Base-by-base conservation (phyloP, 2,113 vertebrate genomes). In the Globicephala melas region DNA sequence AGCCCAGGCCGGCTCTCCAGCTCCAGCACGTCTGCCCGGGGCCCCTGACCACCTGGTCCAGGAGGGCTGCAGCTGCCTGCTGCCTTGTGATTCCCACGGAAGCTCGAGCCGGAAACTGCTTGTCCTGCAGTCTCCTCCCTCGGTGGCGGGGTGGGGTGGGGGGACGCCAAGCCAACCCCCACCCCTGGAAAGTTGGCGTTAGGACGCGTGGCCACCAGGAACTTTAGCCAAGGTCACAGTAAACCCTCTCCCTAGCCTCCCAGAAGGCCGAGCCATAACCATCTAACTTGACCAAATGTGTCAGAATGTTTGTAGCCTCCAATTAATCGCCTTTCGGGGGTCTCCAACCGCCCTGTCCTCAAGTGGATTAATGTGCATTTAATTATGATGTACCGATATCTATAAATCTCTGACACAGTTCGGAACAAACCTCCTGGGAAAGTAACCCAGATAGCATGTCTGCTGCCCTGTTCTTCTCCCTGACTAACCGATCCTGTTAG, bases 11-110 rank as follows among this genome's bases (percentile, higher is more conserved):
- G 3, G 0, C 13, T 25, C 17, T 55, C 21, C 11, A 10, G 23
- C 62, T 21, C 21, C 9, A 2, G 13, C 1, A 0, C 1, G 1
- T 18, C 25, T 8, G 8, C 20, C 65, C 0, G 12, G 6, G 7
- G n/a, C 47, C 38, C 20, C 71, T 0, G 7, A 10, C 13, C 13
- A 13, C 38, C 74, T 28, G 14, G n/a, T 50, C n/a, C 31, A 18
- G 70, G 79, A 73, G 26, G 47, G 62, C 47, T 18, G 5, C 60
- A 74, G 63, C 17, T 86, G 28, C 60, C 44, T 62, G 55, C 80
- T 6, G 0, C 20, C 17, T 2, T 26, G 8, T 8, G 28, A 33
- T 31, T 44, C 71, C 26, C 6, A 5, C 0, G 1, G 11, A 4
- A 55, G 25, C 17, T 3, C 2, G 1, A 36, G 60, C 23, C 25